These are phyloP conservation scores for Lagorchestes hirsutus DNA, from an alignment of 2,797 vertebrate species.

Conservation along the genomic window DNA sequence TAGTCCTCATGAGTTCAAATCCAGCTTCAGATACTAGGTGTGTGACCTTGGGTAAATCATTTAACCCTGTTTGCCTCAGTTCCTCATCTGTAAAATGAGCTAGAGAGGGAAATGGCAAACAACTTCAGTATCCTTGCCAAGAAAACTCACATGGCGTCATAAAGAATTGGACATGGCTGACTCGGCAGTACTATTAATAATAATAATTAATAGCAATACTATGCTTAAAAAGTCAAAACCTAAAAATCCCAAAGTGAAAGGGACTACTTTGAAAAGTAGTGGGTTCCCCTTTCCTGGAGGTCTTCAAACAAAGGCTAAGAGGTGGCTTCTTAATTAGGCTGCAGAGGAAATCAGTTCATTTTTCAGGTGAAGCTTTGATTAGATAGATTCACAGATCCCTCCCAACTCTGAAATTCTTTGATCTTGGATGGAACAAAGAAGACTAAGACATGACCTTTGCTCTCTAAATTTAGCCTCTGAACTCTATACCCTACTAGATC, in stretches of 20 bases:
- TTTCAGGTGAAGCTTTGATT: not conserved
- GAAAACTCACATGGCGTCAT: not conserved
- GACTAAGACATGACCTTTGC: not conserved
- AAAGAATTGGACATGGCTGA: not conserved
- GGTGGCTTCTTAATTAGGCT: not conserved
- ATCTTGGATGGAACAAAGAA: not conserved
- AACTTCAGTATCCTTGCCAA: not conserved
- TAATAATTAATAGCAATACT: not conserved
- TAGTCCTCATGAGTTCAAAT: not conserved
- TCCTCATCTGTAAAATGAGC: not conserved
- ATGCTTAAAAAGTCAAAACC: not conserved
- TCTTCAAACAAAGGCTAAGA: not conserved
- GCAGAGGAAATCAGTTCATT: not conserved
- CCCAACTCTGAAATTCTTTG: not conserved
- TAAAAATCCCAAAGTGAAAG: not conserved
- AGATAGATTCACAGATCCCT: not conserved
- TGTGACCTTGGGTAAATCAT: not conserved
- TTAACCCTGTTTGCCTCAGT: not conserved
- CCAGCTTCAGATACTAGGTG: not conserved
- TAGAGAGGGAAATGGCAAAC: not conserved
- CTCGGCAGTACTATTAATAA: too few species aligned
- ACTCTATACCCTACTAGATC: not conserved
- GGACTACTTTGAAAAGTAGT: not conserved
- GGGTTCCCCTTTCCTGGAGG: not conserved
- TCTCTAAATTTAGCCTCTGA: not conserved